phyloP scores from a whole-genome alignment of 1,140 invertebrate genomes.

The Druon quercuslanigerum region DNA sequence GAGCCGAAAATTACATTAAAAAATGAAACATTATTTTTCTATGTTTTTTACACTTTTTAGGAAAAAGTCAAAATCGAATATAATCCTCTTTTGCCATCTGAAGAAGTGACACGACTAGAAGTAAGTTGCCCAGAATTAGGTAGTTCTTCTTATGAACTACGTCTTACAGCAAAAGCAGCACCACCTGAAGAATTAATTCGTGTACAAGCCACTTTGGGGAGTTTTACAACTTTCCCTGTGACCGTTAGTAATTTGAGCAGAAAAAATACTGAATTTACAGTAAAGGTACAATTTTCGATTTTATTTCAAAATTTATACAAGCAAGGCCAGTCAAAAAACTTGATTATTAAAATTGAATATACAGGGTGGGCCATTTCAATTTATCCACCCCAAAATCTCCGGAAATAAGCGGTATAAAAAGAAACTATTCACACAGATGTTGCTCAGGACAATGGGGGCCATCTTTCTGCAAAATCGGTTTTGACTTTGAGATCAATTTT shows the following conservation, averaged over 20 bases:
- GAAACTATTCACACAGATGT: no score
- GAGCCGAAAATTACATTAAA: no score
- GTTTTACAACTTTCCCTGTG: constrained; percentile 42
- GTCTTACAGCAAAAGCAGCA: constrained; percentile 56
- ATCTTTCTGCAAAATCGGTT: no score
- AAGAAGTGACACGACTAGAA: constrained; percentile 41
- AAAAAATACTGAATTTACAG: constrained; percentile 40
- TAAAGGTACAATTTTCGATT: constrained; percentile 43
- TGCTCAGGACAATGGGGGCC: no score
- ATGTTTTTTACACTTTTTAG: constrained; percentile 27
- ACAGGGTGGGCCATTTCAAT: no score
- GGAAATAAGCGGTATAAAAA: no score
- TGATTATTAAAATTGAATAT: no score
- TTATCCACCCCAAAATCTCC: no score
- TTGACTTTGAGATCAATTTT: no score
- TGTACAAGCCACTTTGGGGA: constrained; percentile 57
- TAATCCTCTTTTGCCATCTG: constrained; percentile 41
- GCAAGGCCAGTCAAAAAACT: no score
- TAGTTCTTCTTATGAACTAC: constrained; percentile 56
- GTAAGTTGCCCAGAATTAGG: constrained; percentile 50
- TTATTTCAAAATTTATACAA: background rate
- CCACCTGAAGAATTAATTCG: constrained; percentile 72
- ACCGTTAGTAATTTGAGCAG: constrained; percentile 47
- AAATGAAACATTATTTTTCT: no score
- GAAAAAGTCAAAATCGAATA: constrained; percentile 49